Percentiles rank a stretch among this genome's conserved stretches.
phyloP scores from a whole-genome alignment of 2,113 vertebrate genomes.

The Eulemur macaco region DNA sequence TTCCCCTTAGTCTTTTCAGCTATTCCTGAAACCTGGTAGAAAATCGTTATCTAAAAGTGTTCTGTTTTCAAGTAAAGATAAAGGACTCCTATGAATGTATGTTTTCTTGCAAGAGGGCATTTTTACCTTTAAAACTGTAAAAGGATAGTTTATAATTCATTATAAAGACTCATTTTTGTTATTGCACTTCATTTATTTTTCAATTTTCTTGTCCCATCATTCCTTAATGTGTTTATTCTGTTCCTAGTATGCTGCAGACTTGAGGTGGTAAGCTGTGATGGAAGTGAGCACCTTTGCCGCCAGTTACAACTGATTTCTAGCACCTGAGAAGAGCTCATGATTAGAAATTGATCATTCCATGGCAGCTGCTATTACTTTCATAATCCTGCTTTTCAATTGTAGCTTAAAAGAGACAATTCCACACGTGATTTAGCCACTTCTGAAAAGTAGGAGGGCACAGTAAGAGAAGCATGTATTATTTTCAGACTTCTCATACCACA shows the following conservation, averaged over 20 bases:
- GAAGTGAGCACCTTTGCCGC: background rate
- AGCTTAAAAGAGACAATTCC: background rate
- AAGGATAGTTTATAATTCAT: background rate
- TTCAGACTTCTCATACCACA: constrained; percentile 4
- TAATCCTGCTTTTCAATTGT: background rate
- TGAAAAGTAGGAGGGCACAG: background rate
- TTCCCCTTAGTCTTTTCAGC: background rate
- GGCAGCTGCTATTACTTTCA: background rate
- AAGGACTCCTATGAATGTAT: background rate
- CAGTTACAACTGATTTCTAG: constrained; percentile 8
- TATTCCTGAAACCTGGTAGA: too few relatives aligned
- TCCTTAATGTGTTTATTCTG: background rate
- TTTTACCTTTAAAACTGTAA: constrained; percentile 20
- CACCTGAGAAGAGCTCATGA: background rate
- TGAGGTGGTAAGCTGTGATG: background rate
- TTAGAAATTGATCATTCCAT: background rate
- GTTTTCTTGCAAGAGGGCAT: background rate
- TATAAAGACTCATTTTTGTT: constrained; percentile 28
- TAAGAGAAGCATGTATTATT: background rate
- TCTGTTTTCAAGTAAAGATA: constrained; percentile 36
- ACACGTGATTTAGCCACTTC: background rate
- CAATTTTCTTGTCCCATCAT: background rate
- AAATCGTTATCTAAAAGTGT: background rate
- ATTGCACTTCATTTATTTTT: background rate
- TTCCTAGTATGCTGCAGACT: background rate